Percentiles rank a stretch among this genome's conserved stretches.
phyloP scores from a whole-genome alignment of 2,113 vertebrate genomes.

The Neomonachus schauinslandi region DNA sequence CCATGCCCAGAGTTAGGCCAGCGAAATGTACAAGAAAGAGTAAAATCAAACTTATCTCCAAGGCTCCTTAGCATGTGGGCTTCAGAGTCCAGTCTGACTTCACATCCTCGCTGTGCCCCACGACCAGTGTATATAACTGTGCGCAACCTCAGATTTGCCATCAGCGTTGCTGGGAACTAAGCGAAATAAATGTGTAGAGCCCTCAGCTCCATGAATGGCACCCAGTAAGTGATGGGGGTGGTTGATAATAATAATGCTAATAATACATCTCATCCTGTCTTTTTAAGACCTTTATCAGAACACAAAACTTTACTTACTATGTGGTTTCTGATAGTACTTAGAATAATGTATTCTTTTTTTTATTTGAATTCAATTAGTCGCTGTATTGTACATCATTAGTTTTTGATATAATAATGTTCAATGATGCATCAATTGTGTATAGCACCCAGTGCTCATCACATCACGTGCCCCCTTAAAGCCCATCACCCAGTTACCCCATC shows the following conservation, averaged over 20 bases:
- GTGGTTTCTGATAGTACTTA: not conserved
- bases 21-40: not conserved
- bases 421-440: too few species aligned
- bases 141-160: not conserved
- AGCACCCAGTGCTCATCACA: too few species aligned
- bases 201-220: not conserved
- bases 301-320: not conserved
- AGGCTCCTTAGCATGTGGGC: not conserved
- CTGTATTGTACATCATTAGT: too few species aligned
- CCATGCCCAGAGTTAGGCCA: not conserved
- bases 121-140: not conserved
- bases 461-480: too few species aligned
- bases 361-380: too few species aligned
- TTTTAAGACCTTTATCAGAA: slow-evolving; percentile 14
- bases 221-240: not conserved
- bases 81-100: not conserved
- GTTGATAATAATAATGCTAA: not conserved
- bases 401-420: too few species aligned
- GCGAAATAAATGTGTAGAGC: not conserved
- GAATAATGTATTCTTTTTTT: not conserved
- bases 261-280: not conserved
- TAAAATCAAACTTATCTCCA: not conserved
- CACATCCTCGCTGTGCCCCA: not conserved
- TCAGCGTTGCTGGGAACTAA: not conserved
- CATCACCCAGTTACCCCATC: too few species aligned